Evolutionary conservation across 23 tunicate species (phyloP), one percentile per base, ranked within the genome.

Genomic region (Diplosoma virens): DNA sequence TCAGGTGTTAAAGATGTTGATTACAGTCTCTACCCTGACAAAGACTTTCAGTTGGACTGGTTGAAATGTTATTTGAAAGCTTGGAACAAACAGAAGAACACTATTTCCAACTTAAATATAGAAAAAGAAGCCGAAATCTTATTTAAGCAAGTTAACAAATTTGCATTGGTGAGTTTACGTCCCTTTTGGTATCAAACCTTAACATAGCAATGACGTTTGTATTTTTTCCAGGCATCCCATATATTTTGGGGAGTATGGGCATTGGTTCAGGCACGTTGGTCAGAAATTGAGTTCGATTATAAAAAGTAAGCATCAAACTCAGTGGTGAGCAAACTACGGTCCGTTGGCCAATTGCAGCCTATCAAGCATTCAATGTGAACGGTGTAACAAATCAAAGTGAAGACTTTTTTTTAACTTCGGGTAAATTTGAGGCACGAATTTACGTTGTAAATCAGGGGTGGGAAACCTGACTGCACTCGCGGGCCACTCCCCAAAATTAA

Each of bases 231-330:
- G 97, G 86, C 86, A 11, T 34, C 90, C 18, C 97, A 90, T 90
- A 66, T 90, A 24, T 22, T 79, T 25, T 90, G 97, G 97, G 90
- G 85, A 64, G 75, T 79, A 7, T 90, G 97, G 97, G 81, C 86
- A 21, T 33, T 90, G 77, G 86, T 84, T 37, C 97, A 90, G 46
- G 90, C 82, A 9, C 79, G 58, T 50, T 90, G 36, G 46, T 90
- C 97, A 37, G 1, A 64, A 25, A 79, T 90, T 37, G 97, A 90
- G 48, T 90, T 90, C 56, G 86, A 90, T 77, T 90, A 78, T 47
- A 47, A 70, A 17, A 73, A 35, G 97, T 90, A 67, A 72, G 97
- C 84, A 21, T 14, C n/a, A 9, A 9, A 11, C 26, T 7, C 26
- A 34, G 35, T 68, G 65, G 23, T 20, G 22, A 14, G 17, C 20